Evolutionary conservation across 1,140 invertebrate genomes (phyloP), one percentile per base, ranked within the genome.

Genomic region (Drosophila ananassae): DNA sequence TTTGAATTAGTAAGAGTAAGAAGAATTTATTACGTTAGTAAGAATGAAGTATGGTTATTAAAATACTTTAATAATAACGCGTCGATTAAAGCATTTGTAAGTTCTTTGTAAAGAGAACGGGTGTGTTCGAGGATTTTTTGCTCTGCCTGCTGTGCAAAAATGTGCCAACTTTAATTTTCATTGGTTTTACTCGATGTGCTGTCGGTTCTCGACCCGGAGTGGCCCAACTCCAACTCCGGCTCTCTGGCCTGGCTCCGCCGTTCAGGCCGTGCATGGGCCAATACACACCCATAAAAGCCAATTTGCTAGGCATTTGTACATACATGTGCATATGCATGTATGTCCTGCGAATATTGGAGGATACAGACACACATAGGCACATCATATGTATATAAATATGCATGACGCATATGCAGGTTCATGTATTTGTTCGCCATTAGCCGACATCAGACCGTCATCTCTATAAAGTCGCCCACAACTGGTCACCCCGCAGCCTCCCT

Each of bases 91-190:
- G 5, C 10, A 17, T 41, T 41, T 17, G 39, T 17, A 41, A 41
- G 13, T 41, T 13, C 2, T 13, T 13, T 41, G 10, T n/a, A 41
- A 13, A 17, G 13, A n/a, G 10, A 10, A 10, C 39, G 8, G n/a
- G 32, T 37, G 10, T 44, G 21, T 44, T 6, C 41, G 0, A 44
- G 41, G 7, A 44, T 21, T 13, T 44, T 44, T 44, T 44, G 7
- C 2, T 44, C 41, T 57, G 52, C 48, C 48, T 41, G 46, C 10
- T 56, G 39, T 72, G 46, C 44, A 41, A 74, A 82, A 81, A 74
- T 79, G 77, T 84, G 61, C 62, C 75, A 79, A 73, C 59, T 73
- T 57, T 68, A 64, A 79, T 72, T 78, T 79, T 48, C 71, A 67
- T 67, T 69, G 62, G 54, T 82, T 74, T 82, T 66, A 53, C 73